Evolutionary conservation across 2,888 invertebrate genomes (phyloP), one percentile per base, ranked within the genome.

Genomic region (Amaurobius ferox): DNA sequence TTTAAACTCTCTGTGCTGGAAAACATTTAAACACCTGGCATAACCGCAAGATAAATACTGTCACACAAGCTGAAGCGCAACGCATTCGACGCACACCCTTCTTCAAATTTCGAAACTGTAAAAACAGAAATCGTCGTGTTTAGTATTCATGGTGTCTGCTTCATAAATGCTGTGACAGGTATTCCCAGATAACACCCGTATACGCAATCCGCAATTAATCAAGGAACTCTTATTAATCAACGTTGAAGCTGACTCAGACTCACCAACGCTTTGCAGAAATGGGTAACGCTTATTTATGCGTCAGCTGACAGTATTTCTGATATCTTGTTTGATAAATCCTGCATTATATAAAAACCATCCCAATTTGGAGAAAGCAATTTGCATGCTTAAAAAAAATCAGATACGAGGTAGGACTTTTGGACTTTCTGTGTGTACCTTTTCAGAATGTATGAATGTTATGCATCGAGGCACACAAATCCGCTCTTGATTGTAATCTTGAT

Each of bases 141-240:
- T 55, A 55, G 23, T 55, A 55, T 55, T 55, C 55, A 55, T 55
- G 55, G 23, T 55, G 55, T 23, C 55, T 55, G 16, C 55, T 55
- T 55, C 55, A 55, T 55, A 55, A 55, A 55, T 23, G 23, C 23
- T 9, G 16, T 55, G 55, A 55, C 55, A 55, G 55, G 23, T 11
- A 16, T 55, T 19, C 7, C 23, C 55, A 55, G 55, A 55, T 55
- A 55, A 55, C 55, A 55, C 55, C 55, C 55, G 55, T 55, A 55
- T 55, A 23, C 23, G 55, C 23, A n/a, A 5, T 2, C 16, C 6
- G 55, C 16, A 55, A 55, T 55, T 55, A 55, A 55, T 55, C 55
- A 55, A n/a, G 55, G 16, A n/a, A 55, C 55, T 55, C 19, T 19
- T 55, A 55, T 55, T 55, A 55, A 55, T 55, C 55, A 55, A 55